Evolutionary conservation across 2,797 vertebrate species (phyloP).

Genomic region (Cyclura pinguis): DNA sequence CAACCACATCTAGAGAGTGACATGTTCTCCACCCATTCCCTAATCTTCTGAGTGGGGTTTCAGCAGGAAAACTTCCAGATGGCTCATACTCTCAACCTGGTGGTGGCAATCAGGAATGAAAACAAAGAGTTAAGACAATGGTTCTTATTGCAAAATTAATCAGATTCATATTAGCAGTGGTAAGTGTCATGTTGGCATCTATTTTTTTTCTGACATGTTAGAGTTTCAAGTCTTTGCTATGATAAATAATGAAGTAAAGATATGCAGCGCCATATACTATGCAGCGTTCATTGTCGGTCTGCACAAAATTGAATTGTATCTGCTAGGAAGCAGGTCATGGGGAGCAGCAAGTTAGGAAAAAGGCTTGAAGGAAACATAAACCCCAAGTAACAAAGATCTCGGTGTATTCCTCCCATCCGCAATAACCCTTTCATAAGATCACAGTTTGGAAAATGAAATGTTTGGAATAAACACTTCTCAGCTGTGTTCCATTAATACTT

Average conservation of each 20-base stretch:
- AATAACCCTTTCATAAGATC: conserved; percentile 71
- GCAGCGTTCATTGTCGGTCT: conserved; percentile 91
- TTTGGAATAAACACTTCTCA: conserved; percentile 59
- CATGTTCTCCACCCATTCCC: too few relatives aligned
- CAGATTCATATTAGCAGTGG: conserved; percentile 92
- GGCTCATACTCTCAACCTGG: conserved; percentile 34
- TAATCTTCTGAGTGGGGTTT: background rate
- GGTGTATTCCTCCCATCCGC: conserved; percentile 60
- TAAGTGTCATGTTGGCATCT: conserved; percentile 92
- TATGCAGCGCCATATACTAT: conserved; percentile 94
- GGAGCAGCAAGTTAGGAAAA: conserved; percentile 81
- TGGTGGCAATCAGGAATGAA: conserved; percentile 63
- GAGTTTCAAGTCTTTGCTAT: conserved; percentile 86
- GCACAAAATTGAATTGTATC: conserved; percentile 95
- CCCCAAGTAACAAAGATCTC: conserved; percentile 79
- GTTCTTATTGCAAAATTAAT: conserved; percentile 88
- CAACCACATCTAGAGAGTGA: too few relatives aligned
- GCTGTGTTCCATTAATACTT: conserved; percentile 26
- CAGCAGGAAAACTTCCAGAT: background rate
- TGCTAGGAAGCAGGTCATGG: conserved; percentile 87
- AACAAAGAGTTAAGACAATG: conserved; percentile 85
- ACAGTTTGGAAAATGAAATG: conserved; percentile 77
- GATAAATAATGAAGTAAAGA: conserved; percentile 94
- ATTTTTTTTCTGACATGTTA: conserved; percentile 83
- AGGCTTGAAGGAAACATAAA: conserved; percentile 82